phyloP scores from a whole-genome alignment of 2,113 vertebrate genomes.

The Actenoides hombroni region DNA sequence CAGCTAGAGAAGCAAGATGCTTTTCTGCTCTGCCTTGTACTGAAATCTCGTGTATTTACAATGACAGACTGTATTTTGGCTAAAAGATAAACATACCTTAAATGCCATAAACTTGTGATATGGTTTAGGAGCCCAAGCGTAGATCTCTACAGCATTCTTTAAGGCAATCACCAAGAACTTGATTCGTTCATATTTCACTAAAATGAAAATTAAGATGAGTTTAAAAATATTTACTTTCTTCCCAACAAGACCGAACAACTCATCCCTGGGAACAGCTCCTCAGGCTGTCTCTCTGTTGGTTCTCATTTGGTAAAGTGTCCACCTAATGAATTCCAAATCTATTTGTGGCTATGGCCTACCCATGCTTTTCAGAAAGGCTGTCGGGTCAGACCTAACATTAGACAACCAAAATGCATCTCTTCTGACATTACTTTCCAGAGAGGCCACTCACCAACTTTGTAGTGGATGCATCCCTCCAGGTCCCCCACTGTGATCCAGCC shows the following conservation, averaged over 20 bases:
- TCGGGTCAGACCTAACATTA: not conserved
- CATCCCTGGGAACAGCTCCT: not conserved
- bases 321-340: not conserved
- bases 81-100: slow-evolving; percentile 82
- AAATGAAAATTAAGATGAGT: slow-evolving; percentile 46
- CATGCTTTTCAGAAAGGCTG: not conserved
- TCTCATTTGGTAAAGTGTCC: not conserved
- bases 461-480: slow-evolving; percentile 96
- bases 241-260: not conserved
- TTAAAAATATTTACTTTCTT: not conserved
- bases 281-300: not conserved
- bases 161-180: slow-evolving; percentile 98
- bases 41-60: not conserved
- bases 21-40: not conserved
- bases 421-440: not conserved
- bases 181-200: slow-evolving; percentile 98
- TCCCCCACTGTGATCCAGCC: slow-evolving; percentile 98
- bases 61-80: not conserved
- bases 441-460: slow-evolving; percentile 92
- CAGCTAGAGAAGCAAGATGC: not conserved
- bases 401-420: not conserved
- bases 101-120: slow-evolving; percentile 99
- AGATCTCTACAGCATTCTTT: slow-evolving; percentile 97
- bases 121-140: slow-evolving; percentile 98
- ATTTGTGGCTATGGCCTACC: not conserved